Evolutionary conservation across 2,888 invertebrate genomes (phyloP).

Genomic region (Silvanus unidentatus): DNA sequence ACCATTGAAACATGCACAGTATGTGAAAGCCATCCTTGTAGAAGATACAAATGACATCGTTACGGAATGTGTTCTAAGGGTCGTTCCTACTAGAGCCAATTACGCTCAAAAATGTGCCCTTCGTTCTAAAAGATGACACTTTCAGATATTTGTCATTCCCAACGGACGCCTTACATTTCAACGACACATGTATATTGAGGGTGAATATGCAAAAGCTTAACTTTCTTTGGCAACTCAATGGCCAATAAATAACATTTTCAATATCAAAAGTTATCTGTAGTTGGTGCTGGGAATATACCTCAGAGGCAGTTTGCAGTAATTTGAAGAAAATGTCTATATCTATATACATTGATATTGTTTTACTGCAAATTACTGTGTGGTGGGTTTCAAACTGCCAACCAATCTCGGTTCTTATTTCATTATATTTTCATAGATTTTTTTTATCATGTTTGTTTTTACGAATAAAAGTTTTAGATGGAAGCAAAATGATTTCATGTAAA

Average conservation of each 20-base stretch:
- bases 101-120: slow-evolving; percentile 29
- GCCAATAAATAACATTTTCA: slow-evolving; percentile 25
- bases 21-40: slow-evolving; percentile 23
- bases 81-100: slow-evolving; percentile 28
- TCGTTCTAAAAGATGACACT: slow-evolving; percentile 29
- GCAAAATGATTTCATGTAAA: too few relatives aligned
- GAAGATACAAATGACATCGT: slow-evolving; percentile 35
- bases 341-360: too few relatives aligned
- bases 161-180: slow-evolving; percentile 28
- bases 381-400: too few relatives aligned
- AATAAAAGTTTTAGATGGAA: too few relatives aligned
- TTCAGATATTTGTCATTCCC: slow-evolving; percentile 34
- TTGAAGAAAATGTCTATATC: too few relatives aligned
- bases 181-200: slow-evolving; percentile 26
- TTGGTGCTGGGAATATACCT: too few relatives aligned
- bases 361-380: too few relatives aligned
- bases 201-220: slow-evolving; percentile 15
- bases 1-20: slow-evolving; percentile 25
- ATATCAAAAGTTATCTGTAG: slow-evolving; percentile 18
- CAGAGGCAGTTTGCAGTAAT: too few relatives aligned
- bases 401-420: too few relatives aligned
- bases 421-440: too few relatives aligned
- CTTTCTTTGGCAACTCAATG: slow-evolving; percentile 18
- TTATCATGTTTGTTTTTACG: too few relatives aligned
- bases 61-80: slow-evolving; percentile 30